Percentiles rank a stretch among this genome's conserved stretches.
Evolutionary conservation across 2,797 vertebrate genomes (phyloP).

Genomic region (Phylloscopus collybita): DNA sequence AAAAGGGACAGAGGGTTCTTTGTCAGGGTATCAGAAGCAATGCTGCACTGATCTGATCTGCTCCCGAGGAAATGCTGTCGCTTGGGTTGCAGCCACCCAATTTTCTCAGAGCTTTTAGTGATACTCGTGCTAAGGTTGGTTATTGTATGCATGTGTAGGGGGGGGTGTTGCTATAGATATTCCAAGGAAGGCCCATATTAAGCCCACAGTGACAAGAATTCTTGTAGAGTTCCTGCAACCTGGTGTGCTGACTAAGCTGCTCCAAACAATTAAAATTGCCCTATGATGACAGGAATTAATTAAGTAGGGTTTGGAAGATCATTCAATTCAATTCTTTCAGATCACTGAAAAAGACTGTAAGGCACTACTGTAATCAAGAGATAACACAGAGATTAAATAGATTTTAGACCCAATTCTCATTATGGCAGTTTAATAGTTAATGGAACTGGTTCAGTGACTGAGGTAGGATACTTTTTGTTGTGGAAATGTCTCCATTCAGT

Average conservation of each 20-base stretch:
- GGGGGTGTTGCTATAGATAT: not conserved
- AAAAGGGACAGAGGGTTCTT: not conserved
- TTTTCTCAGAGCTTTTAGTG: not conserved
- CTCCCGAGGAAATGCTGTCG: not conserved
- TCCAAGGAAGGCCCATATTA: not conserved
- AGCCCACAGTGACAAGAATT: not conserved
- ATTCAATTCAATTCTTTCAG: not conserved
- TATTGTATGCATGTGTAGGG: not conserved
- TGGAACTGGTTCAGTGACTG: not conserved
- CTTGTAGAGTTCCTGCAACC: not conserved
- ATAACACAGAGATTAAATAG: accelerated
- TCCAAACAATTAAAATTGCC: not conserved
- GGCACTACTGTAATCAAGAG: not conserved
- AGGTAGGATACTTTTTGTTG: not conserved
- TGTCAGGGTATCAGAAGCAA: not conserved
- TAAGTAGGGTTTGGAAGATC: not conserved
- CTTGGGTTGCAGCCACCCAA: not conserved
- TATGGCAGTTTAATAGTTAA: not conserved
- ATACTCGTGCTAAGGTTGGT: not conserved
- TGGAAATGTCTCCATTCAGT: accelerated
- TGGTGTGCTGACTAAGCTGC: not conserved
- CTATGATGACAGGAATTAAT: not conserved
- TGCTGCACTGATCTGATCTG: not conserved
- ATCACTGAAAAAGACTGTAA: not conserved
- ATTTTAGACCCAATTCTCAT: not conserved